phyloP scores from a whole-genome alignment of 2,888 invertebrate genomes.

The Meiosimyza decipiens region DNA sequence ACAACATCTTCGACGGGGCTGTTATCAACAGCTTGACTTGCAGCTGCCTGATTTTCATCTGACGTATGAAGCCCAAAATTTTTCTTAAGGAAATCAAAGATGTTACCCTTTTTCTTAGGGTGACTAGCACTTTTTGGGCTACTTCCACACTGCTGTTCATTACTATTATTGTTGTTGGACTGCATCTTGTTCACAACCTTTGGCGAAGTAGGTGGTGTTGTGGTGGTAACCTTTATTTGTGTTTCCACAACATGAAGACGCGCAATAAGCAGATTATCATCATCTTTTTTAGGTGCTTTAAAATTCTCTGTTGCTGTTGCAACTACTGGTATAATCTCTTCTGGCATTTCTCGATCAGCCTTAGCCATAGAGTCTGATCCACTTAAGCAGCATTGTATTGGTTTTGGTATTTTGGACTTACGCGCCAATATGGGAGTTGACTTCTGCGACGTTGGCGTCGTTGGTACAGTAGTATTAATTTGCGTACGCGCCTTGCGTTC shows the following conservation, averaged over 20 bases:
- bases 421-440: conserved; percentile 47
- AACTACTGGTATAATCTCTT: not conserved
- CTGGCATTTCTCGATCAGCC: conserved; percentile 45
- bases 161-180: conserved; percentile 1
- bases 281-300: conserved; percentile 33
- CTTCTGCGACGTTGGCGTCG: conserved; percentile 29
- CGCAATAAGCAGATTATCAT: conserved; percentile 56
- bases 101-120: conserved; percentile 62
- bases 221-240: conserved; percentile 62
- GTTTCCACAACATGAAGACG: conserved; percentile 63
- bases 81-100: conserved; percentile 66
- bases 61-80: conserved; percentile 61
- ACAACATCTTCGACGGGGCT: conserved; percentile 50
- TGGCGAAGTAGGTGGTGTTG: conserved; percentile 56
- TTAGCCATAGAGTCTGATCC: conserved; percentile 54
- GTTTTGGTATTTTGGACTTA: conserved; percentile 58
- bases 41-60: conserved; percentile 43
- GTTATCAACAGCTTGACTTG: conserved; percentile 42
- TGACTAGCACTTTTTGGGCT: conserved; percentile 29
- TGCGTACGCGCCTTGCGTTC: conserved; percentile 56
- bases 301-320: not conserved
- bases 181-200: conserved; percentile 39
- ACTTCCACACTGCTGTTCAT: conserved; percentile 11
- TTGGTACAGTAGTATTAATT: conserved; percentile 51
- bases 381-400: conserved; percentile 52